These are phyloP conservation scores for Stenopsyche tienmushanensis DNA, from an alignment of 1,140 invertebrate species.

Conservation along the genomic window DNA sequence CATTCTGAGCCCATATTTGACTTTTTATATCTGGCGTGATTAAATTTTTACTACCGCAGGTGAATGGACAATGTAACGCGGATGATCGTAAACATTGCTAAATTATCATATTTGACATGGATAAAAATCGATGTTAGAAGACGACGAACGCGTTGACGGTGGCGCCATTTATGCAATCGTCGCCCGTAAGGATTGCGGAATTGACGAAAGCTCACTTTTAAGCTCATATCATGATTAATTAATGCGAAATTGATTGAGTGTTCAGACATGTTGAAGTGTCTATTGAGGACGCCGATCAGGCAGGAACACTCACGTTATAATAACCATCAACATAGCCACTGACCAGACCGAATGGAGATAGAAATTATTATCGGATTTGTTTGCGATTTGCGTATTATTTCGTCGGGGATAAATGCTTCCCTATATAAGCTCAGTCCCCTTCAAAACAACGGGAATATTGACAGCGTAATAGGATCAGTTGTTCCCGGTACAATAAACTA, in stretches of 20 bases:
- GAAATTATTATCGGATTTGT: slow-evolving; percentile 38
- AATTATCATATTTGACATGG: not conserved
- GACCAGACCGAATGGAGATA: slow-evolving; percentile 31
- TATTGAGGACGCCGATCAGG: not conserved
- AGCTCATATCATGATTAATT: too few relatives aligned
- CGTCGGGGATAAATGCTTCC: not conserved
- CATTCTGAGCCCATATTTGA: slow-evolving; percentile 20
- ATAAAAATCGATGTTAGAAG: too few relatives aligned
- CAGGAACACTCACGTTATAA: not conserved
- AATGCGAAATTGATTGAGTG: too few relatives aligned
- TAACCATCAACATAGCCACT: too few relatives aligned
- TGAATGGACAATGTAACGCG: too few relatives aligned
- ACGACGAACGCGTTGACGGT: too few relatives aligned
- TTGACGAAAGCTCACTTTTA: too few relatives aligned
- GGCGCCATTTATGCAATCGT: too few relatives aligned
- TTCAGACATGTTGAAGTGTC: not conserved
- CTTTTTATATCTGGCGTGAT: slow-evolving; percentile 35
- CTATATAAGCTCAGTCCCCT: too few relatives aligned
- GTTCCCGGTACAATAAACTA: slow-evolving; percentile 35
- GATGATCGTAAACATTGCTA: not conserved
- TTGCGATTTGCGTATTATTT: slow-evolving; percentile 15
- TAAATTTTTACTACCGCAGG: slow-evolving; percentile 37
- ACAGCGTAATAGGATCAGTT: slow-evolving; percentile 39
- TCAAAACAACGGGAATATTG: slow-evolving; percentile 25
- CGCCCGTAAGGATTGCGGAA: too few relatives aligned